These are phyloP conservation scores for Ephialtes manifestator DNA, from an alignment of 2,888 invertebrate genomes.

Conservation along the genomic window DNA sequence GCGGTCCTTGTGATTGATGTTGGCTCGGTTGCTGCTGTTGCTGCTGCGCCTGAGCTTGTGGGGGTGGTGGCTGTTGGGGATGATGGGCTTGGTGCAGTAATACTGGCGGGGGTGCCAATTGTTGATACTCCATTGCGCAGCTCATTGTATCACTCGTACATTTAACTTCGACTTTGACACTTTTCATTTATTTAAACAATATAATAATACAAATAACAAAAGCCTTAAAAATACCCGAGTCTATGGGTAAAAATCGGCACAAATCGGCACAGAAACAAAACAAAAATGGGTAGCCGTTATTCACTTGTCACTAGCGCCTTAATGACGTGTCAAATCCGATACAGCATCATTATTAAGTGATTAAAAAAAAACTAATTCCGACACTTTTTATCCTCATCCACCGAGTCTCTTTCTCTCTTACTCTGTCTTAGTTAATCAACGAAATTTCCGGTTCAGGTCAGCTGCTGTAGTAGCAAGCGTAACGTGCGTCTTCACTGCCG, in stretches of 20 bases:
- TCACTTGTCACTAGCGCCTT: slow-evolving; percentile 71
- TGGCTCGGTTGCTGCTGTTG: slow-evolving; percentile 72
- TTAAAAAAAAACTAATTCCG: neutral
- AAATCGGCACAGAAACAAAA: neutral
- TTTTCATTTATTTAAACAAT: neutral
- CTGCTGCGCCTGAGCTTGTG: slow-evolving; percentile 75
- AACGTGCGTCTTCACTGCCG: slow-evolving; percentile 10
- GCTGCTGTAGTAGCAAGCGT: slow-evolving; percentile 2
- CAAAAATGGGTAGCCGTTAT: neutral
- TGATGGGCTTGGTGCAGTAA: slow-evolving; percentile 84
- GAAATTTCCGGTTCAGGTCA: slow-evolving; percentile 8
- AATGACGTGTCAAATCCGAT: neutral
- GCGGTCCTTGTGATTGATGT: slow-evolving; percentile 75
- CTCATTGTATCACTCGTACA: slow-evolving; percentile 79
- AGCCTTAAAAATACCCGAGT: neutral
- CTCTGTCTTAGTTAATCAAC: slow-evolving; percentile 7
- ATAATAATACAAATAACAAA: neutral
- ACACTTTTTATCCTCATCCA: slow-evolving; percentile 13
- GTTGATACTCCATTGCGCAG: slow-evolving; percentile 86
- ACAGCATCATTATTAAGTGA: slow-evolving; percentile 5
- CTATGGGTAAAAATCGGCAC: neutral
- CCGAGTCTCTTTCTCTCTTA: slow-evolving; percentile 6
- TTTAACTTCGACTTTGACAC: slow-evolving; percentile 68
- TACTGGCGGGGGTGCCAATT: slow-evolving; percentile 87
- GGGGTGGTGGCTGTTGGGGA: slow-evolving; percentile 79